A percentile compares a stretch with the other conserved stretches of the same genome.
These are phyloP conservation scores for Psophia crepitans DNA, from an alignment of 2,113 vertebrate genomes.

Conservation along the genomic window DNA sequence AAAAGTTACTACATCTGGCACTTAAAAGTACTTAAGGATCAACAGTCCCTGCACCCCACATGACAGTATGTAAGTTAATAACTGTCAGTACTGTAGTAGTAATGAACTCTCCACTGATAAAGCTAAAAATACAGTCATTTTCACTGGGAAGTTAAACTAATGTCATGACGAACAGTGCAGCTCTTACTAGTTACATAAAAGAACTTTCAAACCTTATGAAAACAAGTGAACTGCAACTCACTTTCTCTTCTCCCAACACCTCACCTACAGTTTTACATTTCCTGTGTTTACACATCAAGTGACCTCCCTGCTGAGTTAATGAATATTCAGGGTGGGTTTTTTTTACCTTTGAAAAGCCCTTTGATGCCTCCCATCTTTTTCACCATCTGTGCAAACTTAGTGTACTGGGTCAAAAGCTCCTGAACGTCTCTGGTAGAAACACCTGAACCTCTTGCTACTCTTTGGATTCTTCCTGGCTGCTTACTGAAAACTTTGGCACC, in stretches of 20 bases:
- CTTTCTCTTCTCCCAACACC: not conserved
- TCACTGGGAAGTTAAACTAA: not conserved
- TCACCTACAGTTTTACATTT: not conserved
- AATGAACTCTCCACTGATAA: not conserved
- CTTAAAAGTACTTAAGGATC: not conserved
- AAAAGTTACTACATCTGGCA: not conserved
- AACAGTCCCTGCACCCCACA: not conserved
- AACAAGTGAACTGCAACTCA: not conserved
- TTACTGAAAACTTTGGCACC: conserved; percentile 98
- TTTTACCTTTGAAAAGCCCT: conserved; percentile 95
- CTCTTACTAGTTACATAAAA: not conserved
- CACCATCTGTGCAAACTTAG: conserved; percentile 99
- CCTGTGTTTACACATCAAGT: not conserved
- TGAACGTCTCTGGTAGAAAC: conserved; percentile 96
- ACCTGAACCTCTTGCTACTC: conserved; percentile 93
- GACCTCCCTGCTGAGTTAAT: not conserved
- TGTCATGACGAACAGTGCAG: not conserved
- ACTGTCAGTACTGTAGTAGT: not conserved
- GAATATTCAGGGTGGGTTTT: not conserved
- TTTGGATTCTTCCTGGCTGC: conserved; percentile 92
- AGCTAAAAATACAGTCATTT: not conserved
- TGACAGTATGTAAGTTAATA: not conserved
- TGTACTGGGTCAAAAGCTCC: conserved; percentile 97
- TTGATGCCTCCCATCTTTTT: conserved; percentile 99
- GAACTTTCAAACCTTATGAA: not conserved